Conservation (phyloP, 2,888 invertebrate genomes). For the Dicyrtoma fusca region DNA sequence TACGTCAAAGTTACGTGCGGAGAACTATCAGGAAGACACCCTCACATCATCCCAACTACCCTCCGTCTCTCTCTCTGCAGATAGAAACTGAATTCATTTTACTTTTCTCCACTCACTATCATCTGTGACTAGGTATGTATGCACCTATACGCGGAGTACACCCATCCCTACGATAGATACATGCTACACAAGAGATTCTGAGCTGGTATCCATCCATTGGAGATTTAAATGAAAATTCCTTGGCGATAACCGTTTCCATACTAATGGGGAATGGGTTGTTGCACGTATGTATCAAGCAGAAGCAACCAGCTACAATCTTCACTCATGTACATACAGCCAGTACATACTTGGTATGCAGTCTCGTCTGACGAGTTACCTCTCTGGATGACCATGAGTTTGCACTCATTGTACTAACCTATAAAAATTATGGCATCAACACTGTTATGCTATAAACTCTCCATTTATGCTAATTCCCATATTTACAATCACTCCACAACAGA, state of each 20-base stretch:
- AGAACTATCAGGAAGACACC: no score
- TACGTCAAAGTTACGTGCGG: not conserved
- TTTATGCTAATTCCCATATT: no score
- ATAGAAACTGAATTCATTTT: no score
- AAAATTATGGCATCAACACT: conserved; percentile 2
- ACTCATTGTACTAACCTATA: conserved; percentile 22
- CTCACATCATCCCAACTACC: no score
- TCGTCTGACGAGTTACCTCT: no score
- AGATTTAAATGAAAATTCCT: conserved; percentile 16
- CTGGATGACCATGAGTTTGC: conserved; percentile 16
- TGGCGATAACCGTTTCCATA: conserved; percentile 22
- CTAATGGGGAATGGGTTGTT: not conserved
- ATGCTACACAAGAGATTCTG: not conserved
- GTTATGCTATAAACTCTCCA: no score
- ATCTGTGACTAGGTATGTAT: no score
- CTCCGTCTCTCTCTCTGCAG: no score
- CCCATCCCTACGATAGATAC: no score
- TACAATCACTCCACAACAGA: no score
- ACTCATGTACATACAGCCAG: not conserved
- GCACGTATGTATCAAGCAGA: not conserved
- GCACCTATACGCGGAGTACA: no score
- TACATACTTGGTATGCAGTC: not conserved
- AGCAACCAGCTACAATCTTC: not conserved
- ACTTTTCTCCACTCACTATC: no score
- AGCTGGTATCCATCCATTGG: not conserved